Percentiles rank a stretch among this genome's conserved stretches.
These are phyloP conservation scores for Drosophila paranaensis DNA, from an alignment of 2,888 invertebrate genomes.

Conservation along the genomic window DNA sequence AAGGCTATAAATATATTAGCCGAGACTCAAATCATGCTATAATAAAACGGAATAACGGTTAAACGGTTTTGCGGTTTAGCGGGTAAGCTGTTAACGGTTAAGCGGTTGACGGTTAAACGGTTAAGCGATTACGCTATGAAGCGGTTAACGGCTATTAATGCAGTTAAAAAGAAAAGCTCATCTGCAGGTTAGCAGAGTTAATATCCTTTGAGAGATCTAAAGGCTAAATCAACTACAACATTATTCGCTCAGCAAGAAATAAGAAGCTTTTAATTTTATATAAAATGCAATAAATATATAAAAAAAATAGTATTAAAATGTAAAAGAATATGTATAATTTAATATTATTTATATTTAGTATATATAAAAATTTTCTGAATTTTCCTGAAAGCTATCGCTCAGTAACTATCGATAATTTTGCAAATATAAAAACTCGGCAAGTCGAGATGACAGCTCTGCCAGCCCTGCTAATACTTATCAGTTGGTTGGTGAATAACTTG, in stretches of 20 bases:
- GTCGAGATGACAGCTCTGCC: not conserved
- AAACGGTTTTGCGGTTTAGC: not conserved
- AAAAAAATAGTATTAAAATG: not conserved
- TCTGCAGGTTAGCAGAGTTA: not conserved
- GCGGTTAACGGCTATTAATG: not conserved
- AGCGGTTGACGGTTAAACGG: not conserved
- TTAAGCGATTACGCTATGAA: not conserved
- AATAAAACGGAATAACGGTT: not conserved
- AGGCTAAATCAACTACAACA: not conserved
- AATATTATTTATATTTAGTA: not conserved
- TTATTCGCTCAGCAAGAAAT: not conserved
- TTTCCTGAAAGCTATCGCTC: not conserved
- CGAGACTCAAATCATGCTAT: not conserved
- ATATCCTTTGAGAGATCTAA: not conserved
- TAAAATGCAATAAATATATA: not conserved
- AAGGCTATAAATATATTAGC: not conserved
- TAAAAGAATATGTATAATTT: too few relatives aligned
- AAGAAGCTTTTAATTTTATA: not conserved
- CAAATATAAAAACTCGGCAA: not conserved
- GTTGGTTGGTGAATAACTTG: not conserved
- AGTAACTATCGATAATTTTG: constrained; percentile 7
- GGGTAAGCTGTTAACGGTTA: not conserved
- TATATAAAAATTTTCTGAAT: not conserved
- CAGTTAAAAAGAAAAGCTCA: not conserved
- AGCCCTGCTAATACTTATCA: not conserved